A percentile compares a stretch with the other conserved stretches of the same genome.
These are phyloP conservation scores for Schizopygopsis malacanthus DNA, from an alignment of 2,797 vertebrate genomes.

Conservation along the genomic window DNA sequence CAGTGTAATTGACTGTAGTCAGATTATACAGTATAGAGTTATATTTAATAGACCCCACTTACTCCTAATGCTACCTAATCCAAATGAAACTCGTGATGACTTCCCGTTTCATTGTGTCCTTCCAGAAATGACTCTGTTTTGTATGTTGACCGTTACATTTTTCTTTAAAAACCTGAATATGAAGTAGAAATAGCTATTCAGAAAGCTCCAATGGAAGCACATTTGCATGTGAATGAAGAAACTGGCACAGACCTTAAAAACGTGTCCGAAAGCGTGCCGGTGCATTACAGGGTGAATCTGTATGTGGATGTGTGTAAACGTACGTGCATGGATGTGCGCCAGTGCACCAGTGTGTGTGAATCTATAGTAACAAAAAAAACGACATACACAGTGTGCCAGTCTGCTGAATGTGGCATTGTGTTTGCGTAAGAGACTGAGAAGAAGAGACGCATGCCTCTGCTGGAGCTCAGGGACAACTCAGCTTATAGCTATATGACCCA, in stretches of 20 bases:
- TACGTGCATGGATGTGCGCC: constrained; percentile 18
- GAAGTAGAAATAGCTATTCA: constrained; percentile 8
- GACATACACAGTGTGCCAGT: constrained; percentile 14
- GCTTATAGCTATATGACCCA: not conserved
- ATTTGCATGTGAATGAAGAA: constrained; percentile 47
- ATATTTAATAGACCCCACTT: constrained; percentile 39
- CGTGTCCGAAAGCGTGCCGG: not conserved
- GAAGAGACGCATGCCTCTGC: constrained; percentile 7
- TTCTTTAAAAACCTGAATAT: not conserved
- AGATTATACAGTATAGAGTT: constrained; percentile 52
- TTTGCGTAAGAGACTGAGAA: constrained; percentile 43
- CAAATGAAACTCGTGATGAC: not conserved
- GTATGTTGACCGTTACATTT: not conserved
- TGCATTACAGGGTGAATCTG: not conserved
- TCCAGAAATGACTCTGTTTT: not conserved
- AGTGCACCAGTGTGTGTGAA: constrained; percentile 16
- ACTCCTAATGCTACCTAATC: constrained; percentile 23
- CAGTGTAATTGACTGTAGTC: constrained; percentile 35
- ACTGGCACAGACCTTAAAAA: constrained; percentile 11
- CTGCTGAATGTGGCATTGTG: constrained; percentile 50
- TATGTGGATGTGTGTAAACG: not conserved
- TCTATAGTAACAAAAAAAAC: constrained; percentile 28
- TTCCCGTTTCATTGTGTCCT: not conserved
- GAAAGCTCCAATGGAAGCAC: not conserved
- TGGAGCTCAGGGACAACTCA: not conserved